phyloP scores from a whole-genome alignment of 2,113 vertebrate genomes.

The Zosterops hypoxanthus region DNA sequence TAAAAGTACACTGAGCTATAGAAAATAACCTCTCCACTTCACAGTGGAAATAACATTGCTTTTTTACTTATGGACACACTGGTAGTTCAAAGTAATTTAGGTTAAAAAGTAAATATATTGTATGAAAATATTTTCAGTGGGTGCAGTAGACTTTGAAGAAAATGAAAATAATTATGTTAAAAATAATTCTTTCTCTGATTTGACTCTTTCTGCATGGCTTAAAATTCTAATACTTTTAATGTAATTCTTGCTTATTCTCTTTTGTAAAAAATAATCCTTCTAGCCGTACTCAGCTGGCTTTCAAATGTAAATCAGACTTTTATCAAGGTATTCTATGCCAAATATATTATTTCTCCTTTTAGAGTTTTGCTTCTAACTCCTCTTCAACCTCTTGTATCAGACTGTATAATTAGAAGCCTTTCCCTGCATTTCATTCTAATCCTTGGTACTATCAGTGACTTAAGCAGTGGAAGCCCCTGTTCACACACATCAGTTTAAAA shows the following conservation, averaged over 20 bases:
- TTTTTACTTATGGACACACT: neutral
- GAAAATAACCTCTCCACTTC: neutral
- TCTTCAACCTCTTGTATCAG: neutral
- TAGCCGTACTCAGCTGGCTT: neutral
- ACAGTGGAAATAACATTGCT: neutral
- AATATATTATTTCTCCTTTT: neutral
- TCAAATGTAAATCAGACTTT: conserved; percentile 24
- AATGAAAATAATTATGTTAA: conserved; percentile 18
- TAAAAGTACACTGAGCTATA: neutral
- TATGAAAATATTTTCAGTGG: neutral
- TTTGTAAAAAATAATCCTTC: neutral
- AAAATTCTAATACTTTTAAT: neutral
- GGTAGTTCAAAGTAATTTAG: neutral
- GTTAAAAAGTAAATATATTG: neutral
- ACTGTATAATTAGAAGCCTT: neutral
- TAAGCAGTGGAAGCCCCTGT: neutral
- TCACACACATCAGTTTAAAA: neutral
- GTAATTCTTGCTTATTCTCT: neutral
- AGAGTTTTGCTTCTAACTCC: neutral
- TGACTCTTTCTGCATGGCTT: neutral
- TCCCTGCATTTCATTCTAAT: neutral
- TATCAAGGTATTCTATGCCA: neutral
- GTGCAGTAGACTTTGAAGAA: neutral
- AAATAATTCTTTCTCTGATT: neutral
- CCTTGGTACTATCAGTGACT: neutral